Percentiles rank a stretch among this genome's conserved stretches.
These are phyloP conservation scores for Bhutanitis thaidina DNA, from an alignment of 2,888 invertebrate genomes.

Conservation along the genomic window DNA sequence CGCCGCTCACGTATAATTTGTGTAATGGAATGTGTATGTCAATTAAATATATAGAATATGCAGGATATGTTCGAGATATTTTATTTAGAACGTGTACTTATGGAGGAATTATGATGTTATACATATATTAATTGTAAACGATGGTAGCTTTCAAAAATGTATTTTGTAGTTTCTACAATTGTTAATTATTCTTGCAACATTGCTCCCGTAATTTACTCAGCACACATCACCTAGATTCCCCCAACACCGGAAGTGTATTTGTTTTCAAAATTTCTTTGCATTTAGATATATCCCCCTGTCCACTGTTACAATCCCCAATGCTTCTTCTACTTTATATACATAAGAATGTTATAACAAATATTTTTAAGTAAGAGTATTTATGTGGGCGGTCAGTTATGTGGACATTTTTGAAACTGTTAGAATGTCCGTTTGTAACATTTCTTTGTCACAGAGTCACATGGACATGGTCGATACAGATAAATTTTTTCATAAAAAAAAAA, in stretches of 20 bases:
- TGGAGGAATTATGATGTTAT: neutral
- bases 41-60: conserved; percentile 15
- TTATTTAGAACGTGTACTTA: neutral
- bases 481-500: conserved; percentile 20
- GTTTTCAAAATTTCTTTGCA: conserved; percentile 29
- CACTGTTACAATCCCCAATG: conserved; percentile 40
- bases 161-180: conserved; percentile 3
- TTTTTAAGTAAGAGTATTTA: conserved; percentile 26
- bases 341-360: conserved; percentile 40
- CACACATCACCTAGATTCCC: conserved; percentile 23
- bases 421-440: too few relatives aligned
- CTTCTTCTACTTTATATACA: conserved; percentile 32
- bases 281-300: conserved; percentile 39
- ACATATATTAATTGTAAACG: neutral
- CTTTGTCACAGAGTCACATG: too few relatives aligned
- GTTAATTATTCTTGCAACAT: conserved; percentile 1
- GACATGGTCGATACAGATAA: conserved; percentile 37
- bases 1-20: neutral
- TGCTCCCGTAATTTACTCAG: conserved; percentile 13
- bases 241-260: conserved; percentile 27
- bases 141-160: neutral
- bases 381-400: conserved; percentile 41
- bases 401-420: conserved; percentile 38
- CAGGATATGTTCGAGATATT: neutral
- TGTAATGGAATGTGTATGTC: conserved; percentile 2